Conservation (phyloP, 1,140 invertebrate species). For the Argopecten irradians region DNA sequence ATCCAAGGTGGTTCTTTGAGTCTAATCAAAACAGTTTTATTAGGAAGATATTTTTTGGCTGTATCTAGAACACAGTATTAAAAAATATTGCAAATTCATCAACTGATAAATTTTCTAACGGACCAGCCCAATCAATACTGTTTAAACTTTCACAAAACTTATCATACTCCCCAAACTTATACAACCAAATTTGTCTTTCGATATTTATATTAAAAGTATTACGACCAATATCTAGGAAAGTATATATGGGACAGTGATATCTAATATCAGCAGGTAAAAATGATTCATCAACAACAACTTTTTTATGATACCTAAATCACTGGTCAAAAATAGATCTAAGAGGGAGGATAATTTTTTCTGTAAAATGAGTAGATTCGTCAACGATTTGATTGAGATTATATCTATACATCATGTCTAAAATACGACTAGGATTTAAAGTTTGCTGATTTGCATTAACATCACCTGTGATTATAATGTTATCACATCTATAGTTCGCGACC, state of each 20-base stretch:
- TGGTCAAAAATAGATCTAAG: not conserved
- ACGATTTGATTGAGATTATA: not conserved
- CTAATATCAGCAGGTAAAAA: constrained; percentile 25
- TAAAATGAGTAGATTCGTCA: not conserved
- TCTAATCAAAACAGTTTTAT: not conserved
- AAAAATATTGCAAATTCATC: constrained; percentile 2
- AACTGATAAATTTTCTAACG: constrained; percentile 20
- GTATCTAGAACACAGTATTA: not conserved
- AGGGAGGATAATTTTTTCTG: not conserved
- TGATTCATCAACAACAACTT: constrained; percentile 19
- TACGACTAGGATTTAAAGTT: not conserved
- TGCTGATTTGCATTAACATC: constrained; percentile 32
- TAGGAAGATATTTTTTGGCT: constrained; percentile 14
- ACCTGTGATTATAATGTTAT: constrained; percentile 36
- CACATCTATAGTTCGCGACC: constrained; percentile 5
- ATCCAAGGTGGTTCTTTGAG: not conserved
- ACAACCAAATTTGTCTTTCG: no score
- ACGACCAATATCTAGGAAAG: no score
- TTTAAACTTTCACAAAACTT: not conserved
- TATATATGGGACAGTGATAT: constrained; percentile 34
- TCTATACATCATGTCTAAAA: not conserved
- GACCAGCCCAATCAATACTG: not conserved
- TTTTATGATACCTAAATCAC: no score
- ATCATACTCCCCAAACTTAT: no score
- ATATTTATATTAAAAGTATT: no score